Conservation (phyloP, 2,797 vertebrate species). For the Arctocebus calabarensis region DNA sequence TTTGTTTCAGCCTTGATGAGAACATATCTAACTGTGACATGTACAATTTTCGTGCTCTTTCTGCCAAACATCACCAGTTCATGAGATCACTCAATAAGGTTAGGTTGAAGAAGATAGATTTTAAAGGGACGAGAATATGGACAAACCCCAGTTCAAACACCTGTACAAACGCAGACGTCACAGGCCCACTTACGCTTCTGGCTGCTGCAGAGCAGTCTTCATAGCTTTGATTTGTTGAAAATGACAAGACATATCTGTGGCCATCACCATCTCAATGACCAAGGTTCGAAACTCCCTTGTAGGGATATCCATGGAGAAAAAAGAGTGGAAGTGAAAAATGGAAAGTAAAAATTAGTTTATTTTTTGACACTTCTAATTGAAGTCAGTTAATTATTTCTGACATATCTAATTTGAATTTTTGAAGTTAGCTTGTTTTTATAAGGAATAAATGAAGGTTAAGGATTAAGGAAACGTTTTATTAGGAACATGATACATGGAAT, state of each 20-base stretch:
- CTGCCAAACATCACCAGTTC: background rate
- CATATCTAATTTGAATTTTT: slow-evolving; percentile 67
- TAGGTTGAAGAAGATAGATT: background rate
- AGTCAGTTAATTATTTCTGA: slow-evolving; percentile 76
- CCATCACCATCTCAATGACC: slow-evolving; percentile 98
- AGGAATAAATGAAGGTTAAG: slow-evolving; percentile 44
- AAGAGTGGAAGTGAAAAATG: slow-evolving; percentile 74
- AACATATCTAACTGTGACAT: background rate
- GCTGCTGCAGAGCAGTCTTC: slow-evolving; percentile 95
- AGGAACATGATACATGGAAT: slow-evolving; percentile 50
- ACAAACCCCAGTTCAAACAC: slow-evolving; percentile 62
- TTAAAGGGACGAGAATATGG: slow-evolving; percentile 45
- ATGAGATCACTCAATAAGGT: background rate
- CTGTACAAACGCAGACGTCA: background rate
- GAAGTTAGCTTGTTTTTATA: slow-evolving; percentile 47
- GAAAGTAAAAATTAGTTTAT: slow-evolving; percentile 73
- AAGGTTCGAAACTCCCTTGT: slow-evolving; percentile 94
- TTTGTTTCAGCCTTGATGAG: background rate
- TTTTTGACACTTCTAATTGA: slow-evolving; percentile 60
- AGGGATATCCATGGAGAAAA: slow-evolving; percentile 19
- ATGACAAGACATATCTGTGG: slow-evolving; percentile 99
- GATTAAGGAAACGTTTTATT: slow-evolving; percentile 55
- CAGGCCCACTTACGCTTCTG: slow-evolving; percentile 93
- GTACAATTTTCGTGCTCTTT: background rate
- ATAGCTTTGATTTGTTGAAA: slow-evolving; percentile 99